phyloP scores from a whole-genome alignment of 2,888 invertebrate species.

The Anoncus sp. region DNA sequence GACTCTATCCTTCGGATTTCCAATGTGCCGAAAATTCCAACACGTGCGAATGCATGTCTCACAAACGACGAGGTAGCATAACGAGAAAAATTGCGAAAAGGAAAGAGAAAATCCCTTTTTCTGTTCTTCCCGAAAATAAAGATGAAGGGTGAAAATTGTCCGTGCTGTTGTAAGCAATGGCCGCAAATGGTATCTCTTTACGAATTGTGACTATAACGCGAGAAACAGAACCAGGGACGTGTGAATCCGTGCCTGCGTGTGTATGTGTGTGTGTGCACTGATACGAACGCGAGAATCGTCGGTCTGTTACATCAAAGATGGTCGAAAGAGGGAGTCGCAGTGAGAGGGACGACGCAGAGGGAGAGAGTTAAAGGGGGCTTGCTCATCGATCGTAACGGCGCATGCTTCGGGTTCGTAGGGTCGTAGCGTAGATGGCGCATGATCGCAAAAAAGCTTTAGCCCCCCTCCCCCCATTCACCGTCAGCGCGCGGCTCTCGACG shows the following conservation, averaged over 20 bases:
- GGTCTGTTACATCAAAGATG: conserved; percentile 30
- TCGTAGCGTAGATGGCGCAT: conserved; percentile 69
- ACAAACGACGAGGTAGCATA: neutral
- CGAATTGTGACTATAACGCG: neutral
- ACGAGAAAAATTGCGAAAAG: neutral
- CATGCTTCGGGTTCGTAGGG: conserved; percentile 63
- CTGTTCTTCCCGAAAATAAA: neutral
- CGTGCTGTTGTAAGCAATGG: conserved; percentile 22
- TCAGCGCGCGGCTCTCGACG: conserved; percentile 19
- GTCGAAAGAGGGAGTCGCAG: conserved; percentile 17
- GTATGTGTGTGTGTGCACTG: conserved; percentile 1
- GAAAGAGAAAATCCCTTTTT: neutral
- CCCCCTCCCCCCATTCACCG: conserved; percentile 5
- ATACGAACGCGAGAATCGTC: conserved; percentile 10
- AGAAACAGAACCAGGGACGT: conserved; percentile 8
- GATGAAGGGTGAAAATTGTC: conserved; percentile 20
- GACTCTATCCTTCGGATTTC: neutral
- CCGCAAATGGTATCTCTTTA: conserved; percentile 24
- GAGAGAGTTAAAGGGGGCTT: conserved; percentile 32
- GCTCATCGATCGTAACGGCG: conserved; percentile 70
- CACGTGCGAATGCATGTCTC: neutral
- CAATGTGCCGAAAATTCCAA: neutral
- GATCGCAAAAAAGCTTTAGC: conserved; percentile 47
- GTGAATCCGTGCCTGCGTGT: neutral
- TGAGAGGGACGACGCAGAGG: conserved; percentile 9